Evolutionary conservation across 2,888 invertebrate genomes (phyloP).

Genomic region (Thyatira batis): DNA sequence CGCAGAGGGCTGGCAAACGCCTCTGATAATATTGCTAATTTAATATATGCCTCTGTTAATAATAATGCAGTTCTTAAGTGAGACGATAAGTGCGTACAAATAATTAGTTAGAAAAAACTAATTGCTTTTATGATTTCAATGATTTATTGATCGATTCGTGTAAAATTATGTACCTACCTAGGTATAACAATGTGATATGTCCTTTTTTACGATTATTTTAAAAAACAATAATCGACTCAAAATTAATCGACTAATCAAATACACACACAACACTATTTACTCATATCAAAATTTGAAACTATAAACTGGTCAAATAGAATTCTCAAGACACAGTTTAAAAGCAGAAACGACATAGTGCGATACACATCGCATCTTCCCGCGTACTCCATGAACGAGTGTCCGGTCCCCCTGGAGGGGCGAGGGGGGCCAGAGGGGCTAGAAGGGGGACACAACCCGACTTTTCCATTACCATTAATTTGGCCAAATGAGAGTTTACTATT

Average conservation of each 20-base stretch:
- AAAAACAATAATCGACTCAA: neutral
- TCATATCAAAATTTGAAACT: neutral
- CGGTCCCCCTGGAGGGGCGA: constrained; percentile 9
- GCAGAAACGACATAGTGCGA: neutral
- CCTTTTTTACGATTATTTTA: no score
- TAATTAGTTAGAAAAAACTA: neutral
- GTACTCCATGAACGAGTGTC: constrained; percentile 3
- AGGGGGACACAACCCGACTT: constrained; percentile 48
- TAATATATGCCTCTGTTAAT: neutral
- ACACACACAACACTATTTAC: neutral
- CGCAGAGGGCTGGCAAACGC: neutral
- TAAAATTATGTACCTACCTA: no score
- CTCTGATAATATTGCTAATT: neutral
- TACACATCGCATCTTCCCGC: constrained; percentile 3
- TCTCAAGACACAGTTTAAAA: neutral
- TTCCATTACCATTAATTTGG: constrained; percentile 68
- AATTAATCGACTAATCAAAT: neutral
- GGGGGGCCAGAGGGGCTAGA: constrained; percentile 4
- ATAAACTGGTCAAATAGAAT: neutral
- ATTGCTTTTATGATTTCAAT: no score
- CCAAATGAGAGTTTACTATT: constrained; percentile 51
- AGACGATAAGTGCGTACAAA: neutral
- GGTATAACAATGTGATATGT: no score
- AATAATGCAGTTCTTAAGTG: neutral
- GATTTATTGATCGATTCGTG: no score